phyloP scores from a whole-genome alignment of 2,797 vertebrate genomes.

The Erithacus rubecula region DNA sequence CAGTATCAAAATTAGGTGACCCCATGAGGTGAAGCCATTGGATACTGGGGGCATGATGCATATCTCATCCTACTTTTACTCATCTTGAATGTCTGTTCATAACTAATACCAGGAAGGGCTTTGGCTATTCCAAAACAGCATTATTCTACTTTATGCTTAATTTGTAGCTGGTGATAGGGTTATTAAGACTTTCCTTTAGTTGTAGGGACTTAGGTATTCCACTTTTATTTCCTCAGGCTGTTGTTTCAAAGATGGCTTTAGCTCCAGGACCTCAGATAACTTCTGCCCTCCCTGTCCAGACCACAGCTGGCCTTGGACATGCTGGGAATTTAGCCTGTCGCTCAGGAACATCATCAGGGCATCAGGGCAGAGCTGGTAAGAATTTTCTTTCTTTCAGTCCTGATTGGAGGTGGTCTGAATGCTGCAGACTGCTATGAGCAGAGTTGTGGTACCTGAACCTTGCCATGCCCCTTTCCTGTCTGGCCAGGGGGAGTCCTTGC shows the following conservation, averaged over 20 bases:
- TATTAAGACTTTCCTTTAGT: neutral
- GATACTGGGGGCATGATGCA: neutral
- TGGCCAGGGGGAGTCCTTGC: neutral
- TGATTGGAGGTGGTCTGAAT: neutral
- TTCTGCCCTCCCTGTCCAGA: neutral
- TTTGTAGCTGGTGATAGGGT: neutral
- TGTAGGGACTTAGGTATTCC: neutral
- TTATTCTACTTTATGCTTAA: neutral
- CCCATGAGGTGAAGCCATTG: rapidly evolving
- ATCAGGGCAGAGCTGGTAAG: neutral
- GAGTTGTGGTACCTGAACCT: neutral
- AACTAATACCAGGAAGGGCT: neutral
- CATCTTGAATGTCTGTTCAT: neutral
- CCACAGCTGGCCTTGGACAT: neutral
- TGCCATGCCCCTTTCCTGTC: neutral
- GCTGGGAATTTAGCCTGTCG: neutral
- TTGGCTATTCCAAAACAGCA: neutral
- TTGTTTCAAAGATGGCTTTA: neutral
- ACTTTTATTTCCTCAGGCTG: neutral
- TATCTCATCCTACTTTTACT: neutral
- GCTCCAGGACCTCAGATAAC: neutral
- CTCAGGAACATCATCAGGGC: neutral
- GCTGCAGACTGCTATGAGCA: neutral
- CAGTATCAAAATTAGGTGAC: rapidly evolving
- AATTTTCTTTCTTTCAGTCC: neutral